These are phyloP conservation scores for Neosalanx taihuensis DNA, from an alignment of 2,797 vertebrate genomes.

Conservation along the genomic window DNA sequence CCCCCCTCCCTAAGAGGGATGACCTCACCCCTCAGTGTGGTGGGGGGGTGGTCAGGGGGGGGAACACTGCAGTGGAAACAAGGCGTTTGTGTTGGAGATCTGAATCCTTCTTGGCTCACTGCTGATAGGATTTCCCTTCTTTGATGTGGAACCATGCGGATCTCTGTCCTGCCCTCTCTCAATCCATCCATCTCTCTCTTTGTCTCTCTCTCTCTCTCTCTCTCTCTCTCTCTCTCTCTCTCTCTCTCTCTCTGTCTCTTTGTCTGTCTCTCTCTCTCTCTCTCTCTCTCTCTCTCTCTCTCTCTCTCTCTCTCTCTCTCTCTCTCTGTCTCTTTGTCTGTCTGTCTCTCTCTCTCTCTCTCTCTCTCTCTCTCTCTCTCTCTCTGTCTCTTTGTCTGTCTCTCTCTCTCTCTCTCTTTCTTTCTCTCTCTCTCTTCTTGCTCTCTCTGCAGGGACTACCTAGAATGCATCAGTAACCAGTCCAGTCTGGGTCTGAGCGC, in stretches of 20 bases:
- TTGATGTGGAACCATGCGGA: slow-evolving; percentile 16
- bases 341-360: no score
- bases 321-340: no score
- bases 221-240: slow-evolving; percentile 46
- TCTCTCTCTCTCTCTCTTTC: slow-evolving; percentile 46
- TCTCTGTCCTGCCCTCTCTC: slow-evolving; percentile 6
- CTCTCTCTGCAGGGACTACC: slow-evolving; percentile 86
- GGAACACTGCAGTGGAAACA: not conserved
- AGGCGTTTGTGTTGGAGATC: slow-evolving; percentile 14
- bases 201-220: slow-evolving; percentile 45
- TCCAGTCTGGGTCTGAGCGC: slow-evolving; percentile 81
- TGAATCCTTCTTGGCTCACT: slow-evolving; percentile 22
- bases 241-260: slow-evolving; percentile 50
- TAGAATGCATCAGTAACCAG: slow-evolving; percentile 90
- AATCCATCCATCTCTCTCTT: slow-evolving; percentile 44
- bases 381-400: no score
- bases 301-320: not conserved
- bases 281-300: slow-evolving; percentile 51
- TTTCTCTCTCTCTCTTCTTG: slow-evolving; percentile 40
- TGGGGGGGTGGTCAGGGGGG: slow-evolving; percentile 6
- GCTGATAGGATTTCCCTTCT: slow-evolving; percentile 16
- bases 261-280: slow-evolving; percentile 52
- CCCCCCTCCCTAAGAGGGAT: not conserved
- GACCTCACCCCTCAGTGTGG: slow-evolving; percentile 22
- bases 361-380: no score